Percentiles rank a stretch among this genome's conserved stretches.
Evolutionary conservation across 2,797 vertebrate genomes (phyloP).

Genomic region (Periophthalmus magnuspinnatus): DNA sequence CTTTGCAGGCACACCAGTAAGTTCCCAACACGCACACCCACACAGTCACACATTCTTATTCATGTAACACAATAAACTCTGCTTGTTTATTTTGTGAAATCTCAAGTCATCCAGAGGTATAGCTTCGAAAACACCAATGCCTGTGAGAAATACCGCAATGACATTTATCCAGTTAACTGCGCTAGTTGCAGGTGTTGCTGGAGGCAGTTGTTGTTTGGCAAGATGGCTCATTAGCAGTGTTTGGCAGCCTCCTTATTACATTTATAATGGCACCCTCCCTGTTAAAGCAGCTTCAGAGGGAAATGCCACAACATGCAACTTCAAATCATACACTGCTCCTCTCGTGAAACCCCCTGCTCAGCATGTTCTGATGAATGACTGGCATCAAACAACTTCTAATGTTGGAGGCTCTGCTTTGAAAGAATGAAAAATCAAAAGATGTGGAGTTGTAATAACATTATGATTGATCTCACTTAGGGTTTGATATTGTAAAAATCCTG

Average conservation of each 20-base stretch:
- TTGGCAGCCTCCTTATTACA: slow-evolving; percentile 33
- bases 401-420: slow-evolving; percentile 1
- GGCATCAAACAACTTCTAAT: slow-evolving; percentile 14
- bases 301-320: slow-evolving; percentile 11
- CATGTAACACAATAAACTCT: slow-evolving; percentile 10
- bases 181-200: slow-evolving; percentile 47
- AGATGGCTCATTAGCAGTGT: slow-evolving; percentile 53
- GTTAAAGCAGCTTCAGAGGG: slow-evolving; percentile 39
- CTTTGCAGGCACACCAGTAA: slow-evolving; percentile 93
- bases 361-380: slow-evolving; percentile 17
- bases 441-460: slow-evolving; percentile 19
- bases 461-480: slow-evolving; percentile 17
- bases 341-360: slow-evolving; percentile 4
- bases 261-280: slow-evolving; percentile 41
- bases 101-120: slow-evolving; percentile 18
- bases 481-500: slow-evolving; percentile 25
- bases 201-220: slow-evolving; percentile 48
- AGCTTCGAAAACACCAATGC: slow-evolving; percentile 25
- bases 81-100: slow-evolving; percentile 15
- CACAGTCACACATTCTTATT: slow-evolving; percentile 17
- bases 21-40: slow-evolving; percentile 43
- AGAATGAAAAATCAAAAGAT: neutral
- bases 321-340: slow-evolving; percentile 22
- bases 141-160: slow-evolving; percentile 33
- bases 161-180: slow-evolving; percentile 52